Conservation (phyloP, 2,113 vertebrate genomes). For the Tympanuchus pallidicinctus region DNA sequence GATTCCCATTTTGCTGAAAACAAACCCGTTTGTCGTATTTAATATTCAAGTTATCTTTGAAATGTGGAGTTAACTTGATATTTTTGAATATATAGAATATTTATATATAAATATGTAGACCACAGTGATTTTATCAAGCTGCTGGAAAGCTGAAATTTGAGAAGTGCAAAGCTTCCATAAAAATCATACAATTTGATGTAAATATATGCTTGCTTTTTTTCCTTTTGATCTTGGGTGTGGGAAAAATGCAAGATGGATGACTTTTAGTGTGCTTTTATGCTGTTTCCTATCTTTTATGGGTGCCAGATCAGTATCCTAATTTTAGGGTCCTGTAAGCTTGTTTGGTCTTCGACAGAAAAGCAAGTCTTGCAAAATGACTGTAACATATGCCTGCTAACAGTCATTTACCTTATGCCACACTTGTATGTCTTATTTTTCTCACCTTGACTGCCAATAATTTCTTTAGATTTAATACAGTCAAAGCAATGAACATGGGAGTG, state of each 20-base stretch:
- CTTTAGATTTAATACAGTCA: background rate
- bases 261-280: background rate
- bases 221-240: background rate
- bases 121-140: background rate
- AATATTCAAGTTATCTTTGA: background rate
- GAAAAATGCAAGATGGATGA: background rate
- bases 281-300: background rate
- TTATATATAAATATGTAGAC: background rate
- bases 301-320: background rate
- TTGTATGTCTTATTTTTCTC: background rate
- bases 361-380: background rate
- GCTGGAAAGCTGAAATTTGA: background rate
- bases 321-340: background rate
- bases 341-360: background rate
- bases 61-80: background rate
- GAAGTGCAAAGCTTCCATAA: background rate
- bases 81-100: background rate
- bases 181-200: background rate
- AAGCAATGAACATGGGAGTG: background rate
- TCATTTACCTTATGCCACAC: background rate
- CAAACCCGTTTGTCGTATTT: background rate
- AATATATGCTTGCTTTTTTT: background rate
- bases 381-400: background rate
- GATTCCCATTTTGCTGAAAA: background rate
- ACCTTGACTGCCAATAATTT: background rate